These are phyloP conservation scores for Ditylenchus weischeri DNA, from an alignment of 2,888 invertebrate genomes.

Conservation along the genomic window DNA sequence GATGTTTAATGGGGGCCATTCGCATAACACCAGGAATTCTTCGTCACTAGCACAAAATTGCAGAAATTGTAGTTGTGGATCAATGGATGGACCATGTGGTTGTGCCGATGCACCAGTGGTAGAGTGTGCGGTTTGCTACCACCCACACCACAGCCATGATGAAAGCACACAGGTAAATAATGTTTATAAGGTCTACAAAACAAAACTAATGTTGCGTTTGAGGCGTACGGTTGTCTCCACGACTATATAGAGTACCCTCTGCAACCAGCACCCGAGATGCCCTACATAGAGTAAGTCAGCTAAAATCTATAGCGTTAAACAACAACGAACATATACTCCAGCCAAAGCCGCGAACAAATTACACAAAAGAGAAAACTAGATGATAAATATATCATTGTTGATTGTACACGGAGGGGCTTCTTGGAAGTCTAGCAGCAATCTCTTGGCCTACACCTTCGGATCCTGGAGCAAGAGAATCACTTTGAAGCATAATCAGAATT, in stretches of 20 bases:
- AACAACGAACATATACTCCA: no score
- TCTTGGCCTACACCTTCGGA: no score
- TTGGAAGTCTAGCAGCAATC: no score
- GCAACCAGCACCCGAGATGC: not conserved
- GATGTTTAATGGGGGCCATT: not conserved
- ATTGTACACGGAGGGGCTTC: no score
- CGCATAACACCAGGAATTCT: no score
- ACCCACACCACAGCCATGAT: conserved; percentile 2
- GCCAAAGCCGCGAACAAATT: no score
- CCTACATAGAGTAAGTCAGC: not conserved
- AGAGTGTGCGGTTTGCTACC: not conserved
- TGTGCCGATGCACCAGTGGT: not conserved
- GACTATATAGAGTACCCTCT: not conserved
- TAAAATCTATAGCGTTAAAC: no score
- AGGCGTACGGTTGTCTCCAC: not conserved
- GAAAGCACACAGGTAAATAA: not conserved
- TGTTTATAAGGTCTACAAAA: not conserved
- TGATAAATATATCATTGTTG: no score
- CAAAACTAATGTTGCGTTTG: not conserved
- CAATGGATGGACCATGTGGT: not conserved
- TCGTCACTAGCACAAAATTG: no score
- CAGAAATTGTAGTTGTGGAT: not conserved
- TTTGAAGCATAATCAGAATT: no score
- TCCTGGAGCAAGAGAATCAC: no score
- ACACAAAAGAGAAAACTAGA: no score